Evolutionary conservation across 2,888 invertebrate genomes (phyloP).

Genomic region (Cacoxenus indagator): DNA sequence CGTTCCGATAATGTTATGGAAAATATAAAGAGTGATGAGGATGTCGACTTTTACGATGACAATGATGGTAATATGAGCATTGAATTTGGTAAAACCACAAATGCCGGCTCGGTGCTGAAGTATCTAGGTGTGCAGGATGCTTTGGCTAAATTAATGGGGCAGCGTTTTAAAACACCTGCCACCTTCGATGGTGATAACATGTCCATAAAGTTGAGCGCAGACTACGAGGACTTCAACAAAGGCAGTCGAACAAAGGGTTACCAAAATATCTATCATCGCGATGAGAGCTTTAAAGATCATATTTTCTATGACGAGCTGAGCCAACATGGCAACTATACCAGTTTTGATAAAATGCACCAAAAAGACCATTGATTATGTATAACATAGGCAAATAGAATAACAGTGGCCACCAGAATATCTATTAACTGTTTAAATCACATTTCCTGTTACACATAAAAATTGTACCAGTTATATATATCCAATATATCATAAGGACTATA

Average conservation of each 20-base stretch:
- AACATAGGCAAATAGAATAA: background rate
- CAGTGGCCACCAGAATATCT: background rate
- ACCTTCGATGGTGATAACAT: background rate
- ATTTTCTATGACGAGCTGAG: constrained; percentile 90
- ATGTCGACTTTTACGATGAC: background rate
- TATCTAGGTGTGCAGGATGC: constrained; percentile 35
- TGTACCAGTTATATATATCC: no score
- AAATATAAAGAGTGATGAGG: background rate
- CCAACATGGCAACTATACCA: constrained; percentile 83
- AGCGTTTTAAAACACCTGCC: background rate
- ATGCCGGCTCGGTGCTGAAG: constrained; percentile 29
- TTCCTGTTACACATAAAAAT: no score
- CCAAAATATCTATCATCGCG: constrained; percentile 88
- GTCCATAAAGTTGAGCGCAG: constrained; percentile 73
- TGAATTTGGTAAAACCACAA: background rate
- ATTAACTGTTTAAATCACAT: no score
- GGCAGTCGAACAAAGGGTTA: constrained; percentile 85
- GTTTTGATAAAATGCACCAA: constrained; percentile 73
- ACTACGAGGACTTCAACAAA: constrained; percentile 84
- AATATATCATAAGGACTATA: no score
- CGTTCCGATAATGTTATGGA: background rate
- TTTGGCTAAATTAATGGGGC: background rate
- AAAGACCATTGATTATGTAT: background rate
- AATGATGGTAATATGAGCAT: background rate
- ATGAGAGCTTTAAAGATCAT: constrained; percentile 88